Evolutionary conservation across 2,113 vertebrate species (phyloP), one percentile per base, ranked within the genome.

Genomic region (Gallinago media): DNA sequence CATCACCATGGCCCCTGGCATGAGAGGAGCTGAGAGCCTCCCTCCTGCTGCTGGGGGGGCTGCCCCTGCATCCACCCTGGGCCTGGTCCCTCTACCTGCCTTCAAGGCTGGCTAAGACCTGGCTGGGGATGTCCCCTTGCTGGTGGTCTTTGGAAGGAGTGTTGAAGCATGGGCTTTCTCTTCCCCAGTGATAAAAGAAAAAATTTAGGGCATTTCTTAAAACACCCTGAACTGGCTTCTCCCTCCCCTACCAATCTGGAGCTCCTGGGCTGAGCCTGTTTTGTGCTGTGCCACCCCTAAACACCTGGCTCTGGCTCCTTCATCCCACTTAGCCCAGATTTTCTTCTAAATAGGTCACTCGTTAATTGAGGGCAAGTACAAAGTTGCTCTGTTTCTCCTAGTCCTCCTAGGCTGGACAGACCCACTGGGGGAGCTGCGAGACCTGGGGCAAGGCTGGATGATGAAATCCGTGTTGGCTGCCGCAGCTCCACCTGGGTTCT

Each of bases 281-380:
- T 36, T 40, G 58, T 55, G 59, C 68, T 3, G 0, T 63, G 55
- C 50, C 47, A 71, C 76, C 89, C 68, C 47, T 49, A 26, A 89
- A 79, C 62, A 83, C 27, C 46, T 4, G 0, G 6, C 23, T 85
- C 74, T 11, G 34, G 72, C 31, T 96, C 88, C 90, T 92, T 83
- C 94, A 91, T 88, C 89, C 73, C 85, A 65, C 88, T 96, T 92
- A 96, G 94, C 94, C 88, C 91, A 95, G 91, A 96, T 93, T 94
- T 90, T 19, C 83, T 34, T 13, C 77, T 94, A 94, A 96, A 92
- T 93, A 92, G 85, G 88, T 96, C 94, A 72, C 76, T 78, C 6
- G 0, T 88, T 96, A 96, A 95, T 95, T 95, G 92, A 95, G 94
- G 83, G 66, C 80, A 54, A 75, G 91, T 47, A 91, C 70, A 72